Evolutionary conservation across 2,888 invertebrate species (phyloP).

Genomic region (Eristalis pertinax): DNA sequence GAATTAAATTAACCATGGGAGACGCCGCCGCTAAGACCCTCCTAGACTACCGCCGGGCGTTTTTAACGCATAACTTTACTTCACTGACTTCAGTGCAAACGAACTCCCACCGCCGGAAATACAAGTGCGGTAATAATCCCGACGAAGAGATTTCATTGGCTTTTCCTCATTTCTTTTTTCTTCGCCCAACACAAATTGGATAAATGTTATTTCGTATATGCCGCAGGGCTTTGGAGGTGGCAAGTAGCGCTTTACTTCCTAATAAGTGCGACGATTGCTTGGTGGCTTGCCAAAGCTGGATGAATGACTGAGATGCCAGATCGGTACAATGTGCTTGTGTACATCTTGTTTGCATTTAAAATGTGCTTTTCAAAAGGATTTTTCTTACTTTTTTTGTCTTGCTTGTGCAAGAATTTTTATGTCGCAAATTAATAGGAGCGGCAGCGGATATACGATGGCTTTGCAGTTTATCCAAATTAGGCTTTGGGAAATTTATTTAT

Average conservation of each 20-base stretch:
- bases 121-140: slow-evolving; percentile 39
- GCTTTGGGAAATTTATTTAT: slow-evolving; percentile 53
- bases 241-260: slow-evolving; percentile 37
- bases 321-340: slow-evolving; percentile 23
- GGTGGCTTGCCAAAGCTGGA: neutral
- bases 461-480: slow-evolving; percentile 57
- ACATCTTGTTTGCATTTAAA: slow-evolving; percentile 37
- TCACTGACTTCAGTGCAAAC: slow-evolving; percentile 15
- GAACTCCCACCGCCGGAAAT: neutral
- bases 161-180: slow-evolving; percentile 8
- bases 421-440: slow-evolving; percentile 54
- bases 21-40: slow-evolving; percentile 1
- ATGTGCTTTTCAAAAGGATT: slow-evolving; percentile 59
- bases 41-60: slow-evolving; percentile 20
- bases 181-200: slow-evolving; percentile 43
- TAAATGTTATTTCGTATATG: slow-evolving; percentile 55
- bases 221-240: slow-evolving; percentile 36
- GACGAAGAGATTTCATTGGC: slow-evolving; percentile 54
- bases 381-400: slow-evolving; percentile 3
- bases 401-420: slow-evolving; percentile 38
- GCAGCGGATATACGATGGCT: slow-evolving; percentile 33
- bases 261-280: neutral
- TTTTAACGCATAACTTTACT: slow-evolving; percentile 25
- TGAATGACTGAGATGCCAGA: neutral
- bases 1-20: slow-evolving; percentile 41